Base-by-base conservation (phyloP, 2,888 invertebrate species). In the Troides oblongomaculatus region DNA sequence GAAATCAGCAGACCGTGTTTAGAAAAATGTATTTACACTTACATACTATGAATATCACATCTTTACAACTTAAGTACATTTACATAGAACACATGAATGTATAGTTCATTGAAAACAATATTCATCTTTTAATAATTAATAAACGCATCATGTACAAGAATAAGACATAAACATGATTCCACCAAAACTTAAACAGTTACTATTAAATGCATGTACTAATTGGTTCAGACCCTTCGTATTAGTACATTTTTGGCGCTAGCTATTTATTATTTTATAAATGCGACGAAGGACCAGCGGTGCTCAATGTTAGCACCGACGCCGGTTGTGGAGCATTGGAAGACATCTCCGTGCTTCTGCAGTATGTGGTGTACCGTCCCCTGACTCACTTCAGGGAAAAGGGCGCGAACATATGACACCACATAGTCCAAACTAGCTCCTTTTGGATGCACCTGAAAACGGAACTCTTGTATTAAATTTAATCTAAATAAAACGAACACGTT, bases 391-490 rank as follows among this genome's bases (percentile, higher is more conserved):
- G 96, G 93, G 78, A 97, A 95, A 75, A 97, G 92, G 81, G 96
- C 97, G 79, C 97, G 96, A 30, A 99, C 94, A 88, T 98, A 99
- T 12, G 97, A 97, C 93, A 97, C 97, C 74, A 99, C 96, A 87
- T 97, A 97, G 84, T 97, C 97, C 2, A 97, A 93, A 71, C 96
- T 97, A 1, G 98, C 98, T 62, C 99, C 99, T 81, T 96, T 96
- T 0, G 98, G 99, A 89, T 99, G 98, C 57, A 99, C 97, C 88
- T 97, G 90, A 1, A 57, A 21, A 53, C n/a, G n/a, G 5, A 53
- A 53, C 4, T n/a, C 53, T n/a, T 53, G n/a, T 6, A 53, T 53
- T 53, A n/a, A 53, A 50, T 2, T 12, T 50, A 50, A 50, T 18
- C 50, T 50, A 18, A 17, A 14, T 12, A 50, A 17, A 50, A 50